A percentile compares a stretch with the other conserved stretches of the same genome.
Conservation (phyloP, 1,140 invertebrate species). For the Neoseiulus cucumeris region DNA sequence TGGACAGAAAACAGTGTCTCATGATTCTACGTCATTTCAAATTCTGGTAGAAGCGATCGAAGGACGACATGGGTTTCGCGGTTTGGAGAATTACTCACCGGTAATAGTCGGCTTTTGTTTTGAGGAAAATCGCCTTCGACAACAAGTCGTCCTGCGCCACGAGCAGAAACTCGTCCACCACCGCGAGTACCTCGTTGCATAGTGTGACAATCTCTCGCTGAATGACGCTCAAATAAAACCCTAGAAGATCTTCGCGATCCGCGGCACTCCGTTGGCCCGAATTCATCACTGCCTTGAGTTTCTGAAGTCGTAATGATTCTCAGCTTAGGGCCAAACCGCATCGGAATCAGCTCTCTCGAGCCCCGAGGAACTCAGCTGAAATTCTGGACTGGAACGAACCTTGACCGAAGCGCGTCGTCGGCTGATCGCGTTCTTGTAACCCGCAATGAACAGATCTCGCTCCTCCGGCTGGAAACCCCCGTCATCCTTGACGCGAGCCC, state of each 20-base stretch:
- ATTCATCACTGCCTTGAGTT: neutral
- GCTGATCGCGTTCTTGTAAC: neutral
- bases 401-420: neutral
- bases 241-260: neutral
- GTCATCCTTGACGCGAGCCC: neutral
- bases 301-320: neutral
- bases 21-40: no score
- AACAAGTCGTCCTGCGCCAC: neutral
- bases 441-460: neutral
- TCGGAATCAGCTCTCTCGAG: no score
- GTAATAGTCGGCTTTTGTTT: slow-evolving; percentile 9
- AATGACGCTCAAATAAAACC: neutral
- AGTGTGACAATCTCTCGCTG: neutral
- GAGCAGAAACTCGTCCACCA: neutral
- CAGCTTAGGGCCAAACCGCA: no score
- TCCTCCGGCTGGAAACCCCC: neutral
- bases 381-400: no score
- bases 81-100: neutral
- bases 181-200: neutral
- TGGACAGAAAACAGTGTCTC: no score
- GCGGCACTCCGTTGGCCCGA: neutral
- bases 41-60: no score
- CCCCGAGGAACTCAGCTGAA: no score
- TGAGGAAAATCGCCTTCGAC: neutral
- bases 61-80: no score